Percentiles rank a stretch among this genome's conserved stretches.
Conservation (phyloP, 2,888 invertebrate species). For the Nipponacmea schrenckii region DNA sequence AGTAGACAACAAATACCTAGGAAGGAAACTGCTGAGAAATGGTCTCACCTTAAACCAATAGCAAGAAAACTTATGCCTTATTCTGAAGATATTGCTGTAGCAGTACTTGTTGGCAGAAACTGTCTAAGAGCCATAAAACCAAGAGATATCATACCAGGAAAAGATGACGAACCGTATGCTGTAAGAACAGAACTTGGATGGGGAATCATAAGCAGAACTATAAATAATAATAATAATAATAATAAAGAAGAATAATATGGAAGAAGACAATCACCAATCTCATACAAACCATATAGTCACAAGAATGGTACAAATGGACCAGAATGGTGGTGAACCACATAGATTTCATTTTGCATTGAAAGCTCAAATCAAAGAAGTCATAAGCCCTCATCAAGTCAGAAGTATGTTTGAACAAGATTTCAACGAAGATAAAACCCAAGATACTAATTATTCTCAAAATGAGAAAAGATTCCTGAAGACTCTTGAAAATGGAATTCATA, state of each 20-base stretch:
- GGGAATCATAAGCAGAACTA: neutral
- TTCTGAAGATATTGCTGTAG: neutral
- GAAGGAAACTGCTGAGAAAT: neutral
- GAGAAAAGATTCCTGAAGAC: slow-evolving; percentile 13
- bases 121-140: neutral
- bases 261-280: neutral
- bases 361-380: neutral
- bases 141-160: neutral
- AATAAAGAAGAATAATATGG: too few relatives aligned
- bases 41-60: neutral
- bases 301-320: neutral
- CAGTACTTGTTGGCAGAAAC: neutral
- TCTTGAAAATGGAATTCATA: neutral
- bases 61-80: slow-evolving; percentile 2
- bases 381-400: neutral
- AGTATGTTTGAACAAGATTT: too few relatives aligned
- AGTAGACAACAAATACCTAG: neutral
- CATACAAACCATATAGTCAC: neutral
- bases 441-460: too few relatives aligned
- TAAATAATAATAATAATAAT: too few relatives aligned
- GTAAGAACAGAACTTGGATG: slow-evolving; percentile 1
- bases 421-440: too few relatives aligned
- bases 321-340: too few relatives aligned
- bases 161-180: slow-evolving; percentile 10
- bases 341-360: neutral